phyloP scores from a whole-genome alignment of 1,140 invertebrate genomes.

The Episyrphus balteatus region DNA sequence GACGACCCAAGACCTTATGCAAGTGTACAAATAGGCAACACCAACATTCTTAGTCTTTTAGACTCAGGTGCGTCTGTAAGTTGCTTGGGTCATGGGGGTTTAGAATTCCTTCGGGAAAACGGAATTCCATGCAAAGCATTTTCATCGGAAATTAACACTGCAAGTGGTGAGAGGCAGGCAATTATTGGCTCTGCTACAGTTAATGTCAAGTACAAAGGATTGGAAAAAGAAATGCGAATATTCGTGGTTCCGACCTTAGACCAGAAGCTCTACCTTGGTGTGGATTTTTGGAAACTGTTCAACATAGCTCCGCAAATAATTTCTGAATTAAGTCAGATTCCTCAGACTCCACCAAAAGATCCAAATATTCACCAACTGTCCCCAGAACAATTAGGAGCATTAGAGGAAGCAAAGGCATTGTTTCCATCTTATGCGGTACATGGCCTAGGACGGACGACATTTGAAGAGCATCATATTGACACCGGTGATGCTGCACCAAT shows the following conservation, averaged over 20 bases:
- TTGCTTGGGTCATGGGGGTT: neutral
- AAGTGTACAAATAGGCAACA: neutral
- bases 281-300: slow-evolving; percentile 8
- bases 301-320: slow-evolving; percentile 2
- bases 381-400: neutral
- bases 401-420: slow-evolving; percentile 5
- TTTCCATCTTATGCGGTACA: no score
- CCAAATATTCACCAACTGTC: neutral
- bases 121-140: neutral
- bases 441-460: slow-evolving; percentile 18
- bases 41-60: no score
- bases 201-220: neutral
- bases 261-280: slow-evolving; percentile 1
- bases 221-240: neutral
- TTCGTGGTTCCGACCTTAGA: slow-evolving; percentile 1
- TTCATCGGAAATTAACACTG: neutral
- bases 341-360: no score
- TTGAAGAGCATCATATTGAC: no score
- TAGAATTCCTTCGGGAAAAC: neutral
- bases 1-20: neutral
- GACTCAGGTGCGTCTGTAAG: neutral
- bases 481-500: no score
- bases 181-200: neutral
- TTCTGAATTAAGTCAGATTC: neutral
- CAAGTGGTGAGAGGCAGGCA: neutral